A percentile compares a stretch with the other conserved stretches of the same genome.
Evolutionary conservation across 2,888 invertebrate species (phyloP).

Genomic region (Holacanthella duospinosa): DNA sequence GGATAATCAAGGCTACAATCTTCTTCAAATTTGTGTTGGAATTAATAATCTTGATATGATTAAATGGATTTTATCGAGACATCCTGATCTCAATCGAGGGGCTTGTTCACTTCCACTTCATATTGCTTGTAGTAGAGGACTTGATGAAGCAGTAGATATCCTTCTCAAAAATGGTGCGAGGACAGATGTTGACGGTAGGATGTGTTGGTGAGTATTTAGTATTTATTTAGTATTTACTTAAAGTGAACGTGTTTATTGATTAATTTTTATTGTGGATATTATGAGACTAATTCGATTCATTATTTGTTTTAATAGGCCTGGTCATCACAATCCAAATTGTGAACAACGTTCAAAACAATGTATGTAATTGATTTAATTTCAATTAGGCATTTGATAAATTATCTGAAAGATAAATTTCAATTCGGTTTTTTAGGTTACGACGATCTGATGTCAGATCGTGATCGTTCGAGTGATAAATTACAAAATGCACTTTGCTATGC

Average conservation of each 20-base stretch:
- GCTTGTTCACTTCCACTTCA: slow-evolving; percentile 65
- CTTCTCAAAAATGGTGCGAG: slow-evolving; percentile 58
- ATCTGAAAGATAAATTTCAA: background rate
- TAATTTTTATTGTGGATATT: too few species aligned
- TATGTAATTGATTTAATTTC: slow-evolving; percentile 38
- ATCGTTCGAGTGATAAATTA: slow-evolving; percentile 47
- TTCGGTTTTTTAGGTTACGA: slow-evolving; percentile 11
- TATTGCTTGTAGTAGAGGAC: slow-evolving; percentile 59
- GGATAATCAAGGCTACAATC: slow-evolving; percentile 58
- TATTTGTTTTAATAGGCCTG: background rate
- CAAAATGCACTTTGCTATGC: slow-evolving; percentile 62
- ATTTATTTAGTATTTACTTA: too few species aligned
- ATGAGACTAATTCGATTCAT: background rate
- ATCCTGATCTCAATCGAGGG: slow-evolving; percentile 55
- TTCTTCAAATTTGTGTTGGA: slow-evolving; percentile 62
- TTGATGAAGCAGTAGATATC: slow-evolving; percentile 58
- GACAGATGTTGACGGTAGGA: slow-evolving; percentile 58
- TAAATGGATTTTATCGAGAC: slow-evolving; percentile 54
- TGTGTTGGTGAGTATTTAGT: slow-evolving; percentile 51
- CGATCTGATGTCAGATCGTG: slow-evolving; percentile 21
- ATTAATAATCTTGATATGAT: slow-evolving; percentile 60
- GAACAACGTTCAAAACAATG: slow-evolving; percentile 58
- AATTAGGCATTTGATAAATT: too few species aligned
- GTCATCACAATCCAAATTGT: slow-evolving; percentile 54
- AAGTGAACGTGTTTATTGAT: too few species aligned